Base-by-base conservation (phyloP, 2,113 vertebrate genomes). In the Myanophis thanlyinensis region DNA sequence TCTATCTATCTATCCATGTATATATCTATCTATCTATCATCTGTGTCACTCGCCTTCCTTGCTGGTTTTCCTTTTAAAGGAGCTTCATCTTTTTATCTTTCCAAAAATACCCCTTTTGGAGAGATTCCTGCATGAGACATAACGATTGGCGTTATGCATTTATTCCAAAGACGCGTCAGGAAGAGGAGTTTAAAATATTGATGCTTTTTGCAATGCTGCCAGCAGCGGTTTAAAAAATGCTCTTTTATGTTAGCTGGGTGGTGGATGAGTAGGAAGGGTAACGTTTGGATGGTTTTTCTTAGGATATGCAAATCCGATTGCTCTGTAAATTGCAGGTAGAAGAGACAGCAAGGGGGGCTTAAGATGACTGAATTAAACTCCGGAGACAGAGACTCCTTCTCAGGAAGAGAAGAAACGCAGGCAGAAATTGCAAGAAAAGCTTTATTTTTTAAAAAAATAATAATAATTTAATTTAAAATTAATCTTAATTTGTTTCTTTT, bases 281-380 rank as follows among this genome's bases (percentile, higher is more conserved):
- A 96, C 94, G 92, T 89, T 94, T 35, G 94, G 97, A 95, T 88
- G 47, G 93, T 90, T 95, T 93, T 90, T 93, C 94, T 94, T 96
- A 49, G 93, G 93, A 94, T 94, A 94, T 95, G 93, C 93, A 96
- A 89, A 93, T 95, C 59, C 44, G 46, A 85, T 95, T 85, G 47
- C 94, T 93, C 12, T 93, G 93, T 93, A 90, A 90, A 51, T 93
- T 96, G 95, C 95, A 94, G 89, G 80, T 67, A 93, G 94, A 92
- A 93, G 89, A 95, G 92, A 90, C 92, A 88, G 90, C n/a, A 44
- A 96, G 91, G 95, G 59, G 93, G 93, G 95, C 73, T 40, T 46
- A 89, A 93, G 90, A 93, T 93, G 93, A 92, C 85, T 90, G 87
- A 93, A 91, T 96, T 90, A 88, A 91, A 86, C 95, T 94, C 94